These are phyloP conservation scores for Echeneis naucrates DNA, from an alignment of 2,797 vertebrate genomes.

Conservation along the genomic window DNA sequence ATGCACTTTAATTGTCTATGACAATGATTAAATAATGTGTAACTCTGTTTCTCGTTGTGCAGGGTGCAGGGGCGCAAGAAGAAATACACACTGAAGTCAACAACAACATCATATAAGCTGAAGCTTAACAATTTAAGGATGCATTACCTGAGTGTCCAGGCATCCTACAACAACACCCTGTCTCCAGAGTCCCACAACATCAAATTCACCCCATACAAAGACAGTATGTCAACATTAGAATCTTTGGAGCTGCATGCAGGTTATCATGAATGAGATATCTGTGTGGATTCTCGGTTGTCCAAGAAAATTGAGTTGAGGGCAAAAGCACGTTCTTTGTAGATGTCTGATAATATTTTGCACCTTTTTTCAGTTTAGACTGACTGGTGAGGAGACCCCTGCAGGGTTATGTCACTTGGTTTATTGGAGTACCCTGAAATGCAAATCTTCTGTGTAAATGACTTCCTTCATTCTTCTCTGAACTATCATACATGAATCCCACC, in stretches of 20 bases:
- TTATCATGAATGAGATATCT: neutral
- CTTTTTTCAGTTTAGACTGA: too few species aligned
- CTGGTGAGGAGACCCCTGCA: too few species aligned
- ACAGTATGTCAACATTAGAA: slow-evolving; percentile 53
- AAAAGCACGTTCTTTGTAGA: too few species aligned
- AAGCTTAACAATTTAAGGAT: fast-evolving
- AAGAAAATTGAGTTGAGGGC: too few species aligned
- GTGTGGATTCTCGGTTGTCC: too few species aligned
- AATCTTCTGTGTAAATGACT: too few species aligned
- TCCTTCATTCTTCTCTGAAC: too few species aligned
- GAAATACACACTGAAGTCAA: fast-evolving
- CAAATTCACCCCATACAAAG: fast-evolving
- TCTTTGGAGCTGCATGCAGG: neutral
- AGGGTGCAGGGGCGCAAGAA: fast-evolving
- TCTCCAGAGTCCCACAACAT: fast-evolving
- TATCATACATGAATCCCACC: too few species aligned
- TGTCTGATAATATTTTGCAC: too few species aligned
- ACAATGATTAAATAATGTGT: neutral
- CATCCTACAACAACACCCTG: slow-evolving; percentile 19
- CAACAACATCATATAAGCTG: slow-evolving; percentile 12
- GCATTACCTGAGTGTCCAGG: slow-evolving; percentile 3
- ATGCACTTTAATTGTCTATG: neutral
- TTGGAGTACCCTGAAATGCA: too few species aligned
- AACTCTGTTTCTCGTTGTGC: slow-evolving; percentile 19
- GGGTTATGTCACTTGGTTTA: too few species aligned